Evolutionary conservation across 2,888 invertebrate genomes (phyloP), one percentile per base, ranked within the genome.

Genomic region (Cerastoderma edule): DNA sequence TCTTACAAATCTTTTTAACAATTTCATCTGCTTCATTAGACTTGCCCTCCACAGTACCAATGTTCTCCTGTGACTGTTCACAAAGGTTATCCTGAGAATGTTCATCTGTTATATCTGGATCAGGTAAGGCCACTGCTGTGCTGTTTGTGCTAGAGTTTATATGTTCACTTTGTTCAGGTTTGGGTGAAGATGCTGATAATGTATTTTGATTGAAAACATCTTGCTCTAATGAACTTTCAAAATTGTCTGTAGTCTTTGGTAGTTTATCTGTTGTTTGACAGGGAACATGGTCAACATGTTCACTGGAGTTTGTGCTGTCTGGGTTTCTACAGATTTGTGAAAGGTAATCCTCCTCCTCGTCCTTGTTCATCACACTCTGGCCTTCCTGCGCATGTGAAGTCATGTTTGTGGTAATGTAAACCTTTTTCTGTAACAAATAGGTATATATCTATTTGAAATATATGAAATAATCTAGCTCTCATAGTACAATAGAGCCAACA

Each of bases 1-100:
- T 78, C 39, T 75, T 75, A 56, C 81, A 81, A 6, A 81, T 39
- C 66, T 81, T 81, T 54, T 69, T 72, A 19, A 81, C 78, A 56
- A 81, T 78, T 19, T 81, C 78, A 50, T 78, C 81, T 28, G 81
- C 81, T 69, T 70, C 73, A 44, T 68, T 72, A 27, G 68, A 70
- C 2, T 71, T 53, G 6, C n/a, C n/a, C n/a, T n/a, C n/a, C n/a
- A n/a, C n/a, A n/a, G n/a, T n/a, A n/a, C n/a, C n/a, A n/a, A n/a
- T n/a, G n/a, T n/a, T n/a, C n/a, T n/a, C n/a, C n/a, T n/a, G n/a
- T n/a, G n/a, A n/a, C n/a, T n/a, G n/a, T n/a, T n/a, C n/a, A n/a
- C n/a, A n/a, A n/a, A n/a, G n/a, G n/a, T 53, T 53, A 5, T 6
- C 2, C 5, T 22, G 24, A 53, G 53, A 19, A 24, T 24, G 10